Evolutionary conservation across 2,888 invertebrate species (phyloP), one percentile per base, ranked within the genome.

Genomic region (Luperina nickerlii): DNA sequence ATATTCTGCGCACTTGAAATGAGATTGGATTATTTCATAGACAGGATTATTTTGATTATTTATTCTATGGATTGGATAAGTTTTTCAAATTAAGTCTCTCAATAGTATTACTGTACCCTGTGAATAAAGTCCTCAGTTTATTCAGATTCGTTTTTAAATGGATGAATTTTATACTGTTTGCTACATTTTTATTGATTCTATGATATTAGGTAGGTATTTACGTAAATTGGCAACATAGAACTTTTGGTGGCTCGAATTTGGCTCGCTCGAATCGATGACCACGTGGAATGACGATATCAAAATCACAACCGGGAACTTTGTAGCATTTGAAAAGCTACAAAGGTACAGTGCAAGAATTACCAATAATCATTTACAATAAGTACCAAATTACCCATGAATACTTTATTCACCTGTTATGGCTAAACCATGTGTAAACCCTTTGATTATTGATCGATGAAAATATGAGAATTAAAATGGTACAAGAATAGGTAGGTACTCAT

Each of bases 281-380:
- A 66, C 54, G 54, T 79, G 66, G 65, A 66, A 78, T 65, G 51
- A 78, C 45, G 20, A 54, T 15, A 77, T 15, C 11, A 78, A 65
- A 77, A 54, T 78, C 45, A 65, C 65, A 18, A 32, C 65, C 63
- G 45, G 75, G 27, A 45, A 18, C n/a, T 76, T 32, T 45, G 3
- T 57, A 45, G 45, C 24, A 18, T 45, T 60, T 20, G 24, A 57
- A 75, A 45, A 72, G 24, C 54, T 75, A 32, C 27, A 32, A 71
- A 71, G 20, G 38, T 18, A 24, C 8, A n/a, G 18, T 18, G 11
- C 38, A 57, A n/a, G 18, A 57, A 54, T 51, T 51, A 32, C 13
- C 5, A 20, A 66, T 13, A 38, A n/a, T 38, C 38, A 18, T 24
- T 32, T 32, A 32, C 65, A 65, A 38, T 24, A 66, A 5, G 6